A percentile compares a stretch with the other conserved stretches of the same genome.
phyloP scores from a whole-genome alignment of 2,113 vertebrate genomes.

The Oreochromis tanganicae region DNA sequence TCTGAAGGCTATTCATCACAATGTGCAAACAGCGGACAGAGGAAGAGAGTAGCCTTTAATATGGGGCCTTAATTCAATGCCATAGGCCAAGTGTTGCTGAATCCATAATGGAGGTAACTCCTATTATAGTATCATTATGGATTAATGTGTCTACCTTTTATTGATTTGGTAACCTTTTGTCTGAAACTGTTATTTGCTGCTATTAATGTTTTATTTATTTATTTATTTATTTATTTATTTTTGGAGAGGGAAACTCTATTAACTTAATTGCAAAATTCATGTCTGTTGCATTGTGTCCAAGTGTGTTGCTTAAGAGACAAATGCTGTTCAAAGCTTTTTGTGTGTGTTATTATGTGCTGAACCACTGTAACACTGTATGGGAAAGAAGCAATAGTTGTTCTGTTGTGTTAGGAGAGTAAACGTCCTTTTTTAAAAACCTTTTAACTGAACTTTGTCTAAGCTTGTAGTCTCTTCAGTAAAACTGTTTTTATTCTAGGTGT shows the following conservation, averaged over 20 bases:
- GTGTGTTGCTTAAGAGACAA: neutral
- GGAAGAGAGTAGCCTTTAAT: constrained; percentile 1
- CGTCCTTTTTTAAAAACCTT: neutral
- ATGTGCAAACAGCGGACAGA: constrained; percentile 22
- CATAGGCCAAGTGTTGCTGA: constrained; percentile 33
- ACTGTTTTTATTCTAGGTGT: neutral
- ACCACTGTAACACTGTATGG: neutral
- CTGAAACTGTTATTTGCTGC: neutral
- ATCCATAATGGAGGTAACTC: constrained; percentile 58
- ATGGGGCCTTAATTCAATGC: constrained; percentile 16
- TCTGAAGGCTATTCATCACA: constrained; percentile 28
- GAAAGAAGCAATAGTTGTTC: neutral
- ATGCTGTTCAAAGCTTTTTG: neutral
- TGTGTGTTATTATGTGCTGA: neutral
- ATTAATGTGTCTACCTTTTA: neutral
- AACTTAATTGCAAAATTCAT: neutral
- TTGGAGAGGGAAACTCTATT: neutral
- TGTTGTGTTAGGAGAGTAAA: neutral
- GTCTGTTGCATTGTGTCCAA: neutral
- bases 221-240: neutral
- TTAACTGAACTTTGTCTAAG: neutral
- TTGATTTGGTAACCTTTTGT: neutral
- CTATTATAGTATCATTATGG: constrained; percentile 15
- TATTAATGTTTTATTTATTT: neutral
- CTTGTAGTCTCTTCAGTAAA: neutral